Conservation (phyloP, 2,888 invertebrate genomes). For the Pelosia muscerda region DNA sequence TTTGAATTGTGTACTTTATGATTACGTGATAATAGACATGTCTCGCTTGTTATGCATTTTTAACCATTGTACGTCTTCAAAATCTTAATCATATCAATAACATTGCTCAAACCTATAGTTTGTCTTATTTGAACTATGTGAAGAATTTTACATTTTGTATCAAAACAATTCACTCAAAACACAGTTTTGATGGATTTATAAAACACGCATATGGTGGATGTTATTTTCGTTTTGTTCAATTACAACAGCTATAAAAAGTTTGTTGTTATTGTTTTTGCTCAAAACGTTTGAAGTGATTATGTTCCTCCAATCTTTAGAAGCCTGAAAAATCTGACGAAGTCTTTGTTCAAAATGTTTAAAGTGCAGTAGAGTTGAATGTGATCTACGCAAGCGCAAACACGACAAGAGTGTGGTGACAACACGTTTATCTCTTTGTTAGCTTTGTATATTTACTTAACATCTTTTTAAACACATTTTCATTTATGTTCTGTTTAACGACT, state of each 20-base stretch:
- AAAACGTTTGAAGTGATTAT: conserved; percentile 50
- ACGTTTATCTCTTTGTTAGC: conserved; percentile 70
- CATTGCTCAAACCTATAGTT: not conserved
- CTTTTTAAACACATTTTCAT: conserved; percentile 53
- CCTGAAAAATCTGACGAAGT: conserved; percentile 31
- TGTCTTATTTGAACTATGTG: not conserved
- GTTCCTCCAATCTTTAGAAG: conserved; percentile 37
- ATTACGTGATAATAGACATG: conserved; percentile 48
- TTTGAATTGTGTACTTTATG: no score
- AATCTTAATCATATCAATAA: not conserved
- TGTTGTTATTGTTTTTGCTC: conserved; percentile 51
- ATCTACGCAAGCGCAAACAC: conserved; percentile 70
- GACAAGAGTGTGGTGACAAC: conserved; percentile 74
- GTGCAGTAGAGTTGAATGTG: conserved; percentile 51
- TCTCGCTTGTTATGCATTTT: conserved; percentile 9
- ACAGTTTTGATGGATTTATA: conserved; percentile 61
- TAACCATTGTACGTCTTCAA: conserved; percentile 27
- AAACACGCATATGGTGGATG: conserved; percentile 59
- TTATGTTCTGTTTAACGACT: conserved; percentile 40
- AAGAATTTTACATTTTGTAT: conserved; percentile 49
- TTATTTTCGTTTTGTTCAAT: conserved; percentile 59
- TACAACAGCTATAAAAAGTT: conserved; percentile 52
- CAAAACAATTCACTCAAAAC: conserved; percentile 61
- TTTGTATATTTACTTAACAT: conserved; percentile 63
- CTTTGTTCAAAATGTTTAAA: conserved; percentile 53